phyloP scores from a whole-genome alignment of 2,113 vertebrate species.

The Odontophorus gujanensis region DNA sequence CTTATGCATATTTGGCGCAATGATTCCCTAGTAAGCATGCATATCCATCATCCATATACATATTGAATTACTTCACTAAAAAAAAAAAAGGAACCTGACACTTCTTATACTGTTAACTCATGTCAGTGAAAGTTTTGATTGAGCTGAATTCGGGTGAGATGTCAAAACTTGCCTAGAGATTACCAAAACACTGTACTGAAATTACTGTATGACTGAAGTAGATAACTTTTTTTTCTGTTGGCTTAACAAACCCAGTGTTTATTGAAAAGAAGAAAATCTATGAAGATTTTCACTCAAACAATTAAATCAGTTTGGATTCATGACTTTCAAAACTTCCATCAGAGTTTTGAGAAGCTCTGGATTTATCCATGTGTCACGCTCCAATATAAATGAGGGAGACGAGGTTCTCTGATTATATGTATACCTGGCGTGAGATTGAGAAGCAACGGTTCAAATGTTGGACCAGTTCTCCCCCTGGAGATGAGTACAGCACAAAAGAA shows the following conservation, averaged over 20 bases:
- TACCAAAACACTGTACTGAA: neutral
- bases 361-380: neutral
- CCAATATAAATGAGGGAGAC: no score
- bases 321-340: neutral
- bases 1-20: neutral
- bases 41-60: accelerated
- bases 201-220: neutral
- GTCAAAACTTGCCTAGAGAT: neutral
- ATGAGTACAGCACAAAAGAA: no score
- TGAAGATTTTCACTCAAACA: neutral
- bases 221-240: neutral
- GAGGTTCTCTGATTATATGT: no score
- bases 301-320: neutral
- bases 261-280: neutral
- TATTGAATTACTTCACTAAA: neutral
- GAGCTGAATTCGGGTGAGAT: neutral
- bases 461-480: no score
- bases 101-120: neutral
- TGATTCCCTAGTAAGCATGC: neutral
- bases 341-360: neutral
- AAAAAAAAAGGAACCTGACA: neutral
- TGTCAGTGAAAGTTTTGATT: neutral
- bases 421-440: no score
- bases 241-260: neutral
- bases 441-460: no score